Evolutionary conservation across 1,140 invertebrate species (phyloP), one percentile per base, ranked within the genome.

Genomic region (Drosophila littoralis): DNA sequence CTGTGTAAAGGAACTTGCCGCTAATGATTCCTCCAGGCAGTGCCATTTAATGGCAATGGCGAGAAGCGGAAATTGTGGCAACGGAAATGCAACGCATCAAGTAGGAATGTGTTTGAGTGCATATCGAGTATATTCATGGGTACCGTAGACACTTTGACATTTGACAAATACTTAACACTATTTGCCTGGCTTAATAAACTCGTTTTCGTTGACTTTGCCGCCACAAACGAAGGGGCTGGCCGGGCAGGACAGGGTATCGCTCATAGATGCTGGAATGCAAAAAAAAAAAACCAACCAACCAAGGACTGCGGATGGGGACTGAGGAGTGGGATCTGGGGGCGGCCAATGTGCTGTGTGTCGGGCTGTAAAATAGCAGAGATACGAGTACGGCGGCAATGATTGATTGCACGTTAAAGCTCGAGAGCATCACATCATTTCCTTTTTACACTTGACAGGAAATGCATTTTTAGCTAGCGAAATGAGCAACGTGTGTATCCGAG

Each of bases 391-490:
- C 65, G 83, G 71, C 79, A 74, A 86, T 86, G 83, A 86, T 88
- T 88, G 83, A 88, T 88, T 88, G 83, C 83, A 86, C 80, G 73
- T 80, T 86, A 80, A 79, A 83, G 84, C 84, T 78, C 73, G 63
- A 69, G 83, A 88, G 84, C 83, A 77, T 83, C 79, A 80, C 83
- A 88, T 88, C 83, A 88, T 88, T 88, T 88, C 83, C 83, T 80
- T 83, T 86, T 88, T 79, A 88, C 83, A 88, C 84, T 88, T 77
- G 83, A 88, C 76, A 88, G 83, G 83, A 88, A 88, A 88, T 88
- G 83, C 83, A 88, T 88, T 88, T 88, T 88, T 88, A 88, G 79
- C 83, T 77, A 79, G 79, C 70, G 73, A 88, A 88, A 88, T 88
- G 83, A 88, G 79, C 83, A 77, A 38, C 75, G 75, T 78, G 69